phyloP scores from a whole-genome alignment of 2,113 vertebrate species.

The Motacilla tschutschensis region DNA sequence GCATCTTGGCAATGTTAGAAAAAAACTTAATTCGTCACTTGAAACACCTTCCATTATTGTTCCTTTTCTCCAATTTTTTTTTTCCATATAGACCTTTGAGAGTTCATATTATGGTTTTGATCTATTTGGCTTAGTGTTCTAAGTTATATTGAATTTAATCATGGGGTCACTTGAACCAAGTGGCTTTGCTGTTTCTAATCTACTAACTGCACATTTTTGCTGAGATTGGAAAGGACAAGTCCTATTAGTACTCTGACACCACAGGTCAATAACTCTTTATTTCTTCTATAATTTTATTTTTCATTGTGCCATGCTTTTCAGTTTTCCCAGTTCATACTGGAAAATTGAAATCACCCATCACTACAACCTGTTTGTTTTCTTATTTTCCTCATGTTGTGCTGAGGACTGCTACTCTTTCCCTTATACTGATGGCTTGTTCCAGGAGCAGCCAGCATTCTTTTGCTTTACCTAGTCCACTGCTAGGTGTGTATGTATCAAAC shows the following conservation, averaged over 20 bases:
- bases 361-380: slow-evolving; percentile 38
- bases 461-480: background rate
- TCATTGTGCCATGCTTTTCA: slow-evolving; percentile 58
- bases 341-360: slow-evolving; percentile 64
- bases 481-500: background rate
- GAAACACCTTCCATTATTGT: background rate
- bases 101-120: slow-evolving; percentile 50
- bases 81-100: slow-evolving; percentile 39
- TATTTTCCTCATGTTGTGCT: slow-evolving; percentile 26
- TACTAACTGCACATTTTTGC: slow-evolving; percentile 71
- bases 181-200: slow-evolving; percentile 73
- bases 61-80: slow-evolving; percentile 28
- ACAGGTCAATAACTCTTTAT: slow-evolving; percentile 73
- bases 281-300: slow-evolving; percentile 73
- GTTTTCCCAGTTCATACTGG: slow-evolving; percentile 58
- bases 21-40: background rate
- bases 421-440: background rate
- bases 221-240: slow-evolving; percentile 68
- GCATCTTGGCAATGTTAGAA: background rate
- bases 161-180: slow-evolving; percentile 68
- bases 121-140: slow-evolving; percentile 65
- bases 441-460: background rate
- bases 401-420: slow-evolving; percentile 3
- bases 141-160: slow-evolving; percentile 71
- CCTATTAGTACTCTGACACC: slow-evolving; percentile 72